A percentile compares a stretch with the other conserved stretches of the same genome.
phyloP scores from a whole-genome alignment of 2,113 vertebrate species.

The Coregonus clupeaformis region DNA sequence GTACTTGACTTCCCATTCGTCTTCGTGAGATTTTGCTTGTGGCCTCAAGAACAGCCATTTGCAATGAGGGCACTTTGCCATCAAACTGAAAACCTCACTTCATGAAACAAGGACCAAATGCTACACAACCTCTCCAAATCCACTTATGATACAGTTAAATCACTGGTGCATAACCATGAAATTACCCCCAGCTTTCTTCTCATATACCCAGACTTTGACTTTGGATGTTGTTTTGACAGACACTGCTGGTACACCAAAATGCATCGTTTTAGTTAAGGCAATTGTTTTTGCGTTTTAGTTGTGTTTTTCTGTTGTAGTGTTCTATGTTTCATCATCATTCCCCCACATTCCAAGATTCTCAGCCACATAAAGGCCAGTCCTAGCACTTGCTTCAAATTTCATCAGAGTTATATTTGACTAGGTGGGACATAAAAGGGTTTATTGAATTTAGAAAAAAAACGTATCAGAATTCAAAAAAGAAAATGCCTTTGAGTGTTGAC shows the following conservation, averaged over 20 bases:
- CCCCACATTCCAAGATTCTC: slow-evolving; percentile 1
- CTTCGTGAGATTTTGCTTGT: slow-evolving; percentile 21
- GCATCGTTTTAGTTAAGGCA: slow-evolving; percentile 21
- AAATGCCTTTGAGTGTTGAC: neutral
- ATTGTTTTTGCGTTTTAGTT: slow-evolving; percentile 25
- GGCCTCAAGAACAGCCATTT: no score
- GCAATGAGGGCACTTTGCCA: neutral
- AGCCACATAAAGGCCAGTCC: slow-evolving; percentile 28
- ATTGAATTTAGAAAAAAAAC: slow-evolving; percentile 25
- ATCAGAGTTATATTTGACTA: slow-evolving; percentile 49
- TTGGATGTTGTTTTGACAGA: slow-evolving; percentile 37
- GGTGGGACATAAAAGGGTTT: slow-evolving; percentile 42
- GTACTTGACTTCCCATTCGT: slow-evolving; percentile 32
- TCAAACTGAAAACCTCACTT: neutral
- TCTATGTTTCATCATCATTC: slow-evolving; percentile 20
- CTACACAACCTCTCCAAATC: neutral
- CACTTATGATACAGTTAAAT: neutral
- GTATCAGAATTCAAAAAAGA: slow-evolving; percentile 18
- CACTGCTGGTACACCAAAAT: slow-evolving; percentile 39
- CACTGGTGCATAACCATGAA: neutral
- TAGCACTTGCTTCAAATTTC: slow-evolving; percentile 52
- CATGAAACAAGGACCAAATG: neutral
- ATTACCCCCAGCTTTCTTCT: slow-evolving; percentile 42
- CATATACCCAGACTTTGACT: slow-evolving; percentile 12
- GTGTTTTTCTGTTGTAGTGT: slow-evolving; percentile 2